A percentile compares a stretch with the other conserved stretches of the same genome.
Evolutionary conservation across 2,888 invertebrate genomes (phyloP).

Genomic region (Morpho helenor): DNA sequence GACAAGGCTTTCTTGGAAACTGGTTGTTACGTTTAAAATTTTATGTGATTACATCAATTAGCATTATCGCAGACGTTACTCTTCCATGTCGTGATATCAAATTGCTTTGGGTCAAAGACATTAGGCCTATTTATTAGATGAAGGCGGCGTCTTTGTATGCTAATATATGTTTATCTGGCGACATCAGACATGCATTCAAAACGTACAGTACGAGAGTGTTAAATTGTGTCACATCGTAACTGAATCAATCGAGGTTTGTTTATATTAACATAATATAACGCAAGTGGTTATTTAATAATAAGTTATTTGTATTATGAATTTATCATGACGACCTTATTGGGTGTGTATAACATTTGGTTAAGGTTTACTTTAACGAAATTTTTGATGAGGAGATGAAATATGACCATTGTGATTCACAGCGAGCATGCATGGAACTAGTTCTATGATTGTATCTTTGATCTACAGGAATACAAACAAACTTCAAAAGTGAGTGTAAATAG

Average conservation of each 20-base stretch:
- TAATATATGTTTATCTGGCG: slow-evolving; percentile 8
- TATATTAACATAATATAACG: slow-evolving; percentile 1
- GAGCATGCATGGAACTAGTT: too few species aligned
- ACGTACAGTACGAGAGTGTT: slow-evolving; percentile 3
- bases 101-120: slow-evolving; percentile 6
- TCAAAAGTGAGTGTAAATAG: too few species aligned
- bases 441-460: too few species aligned
- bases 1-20: too few species aligned
- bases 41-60: slow-evolving; percentile 6
- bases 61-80: slow-evolving; percentile 3
- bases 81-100: slow-evolving; percentile 5
- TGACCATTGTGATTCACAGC: too few species aligned
- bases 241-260: slow-evolving; percentile 6
- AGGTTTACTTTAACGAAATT: too few species aligned
- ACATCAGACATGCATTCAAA: slow-evolving; percentile 1
- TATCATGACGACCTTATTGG: too few species aligned
- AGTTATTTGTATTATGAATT: not conserved
- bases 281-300: not conserved
- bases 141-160: slow-evolving; percentile 6
- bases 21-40: too few species aligned
- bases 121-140: slow-evolving; percentile 8
- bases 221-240: slow-evolving; percentile 10
- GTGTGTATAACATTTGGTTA: too few species aligned
- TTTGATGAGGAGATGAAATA: too few species aligned
- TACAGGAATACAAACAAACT: too few species aligned